These are phyloP conservation scores for Tolmerus cingulatus DNA, from an alignment of 2,888 invertebrate species.

Conservation along the genomic window DNA sequence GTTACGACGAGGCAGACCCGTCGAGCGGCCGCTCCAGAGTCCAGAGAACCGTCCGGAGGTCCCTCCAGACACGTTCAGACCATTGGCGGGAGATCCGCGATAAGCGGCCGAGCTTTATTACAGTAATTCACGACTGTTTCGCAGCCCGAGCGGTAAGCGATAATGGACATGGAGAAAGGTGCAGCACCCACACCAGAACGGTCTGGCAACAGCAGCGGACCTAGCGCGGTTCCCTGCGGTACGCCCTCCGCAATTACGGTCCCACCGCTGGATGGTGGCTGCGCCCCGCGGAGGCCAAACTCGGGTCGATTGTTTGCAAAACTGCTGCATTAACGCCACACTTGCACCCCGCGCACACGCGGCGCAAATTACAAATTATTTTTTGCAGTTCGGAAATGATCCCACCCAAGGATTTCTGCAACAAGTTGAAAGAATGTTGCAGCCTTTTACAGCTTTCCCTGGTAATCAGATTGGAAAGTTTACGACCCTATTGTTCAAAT, in stretches of 20 bases:
- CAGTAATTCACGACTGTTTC: constrained; percentile 43
- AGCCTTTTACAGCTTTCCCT: neutral
- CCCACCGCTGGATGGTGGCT: neutral
- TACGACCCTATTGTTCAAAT: neutral
- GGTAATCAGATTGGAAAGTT: neutral
- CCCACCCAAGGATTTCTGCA: neutral
- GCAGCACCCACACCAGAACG: neutral
- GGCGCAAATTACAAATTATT: neutral
- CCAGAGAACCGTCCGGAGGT: neutral
- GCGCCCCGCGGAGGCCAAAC: neutral
- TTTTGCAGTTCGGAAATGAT: neutral
- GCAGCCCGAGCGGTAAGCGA: constrained; percentile 36
- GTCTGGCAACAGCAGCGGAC: neutral
- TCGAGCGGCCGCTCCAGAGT: neutral
- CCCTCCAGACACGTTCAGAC: constrained; percentile 19
- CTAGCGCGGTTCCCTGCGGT: neutral
- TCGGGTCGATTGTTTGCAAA: neutral
- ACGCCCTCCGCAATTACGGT: neutral
- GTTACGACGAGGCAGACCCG: neutral
- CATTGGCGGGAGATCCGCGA: constrained; percentile 45
- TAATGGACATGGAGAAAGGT: constrained; percentile 35
- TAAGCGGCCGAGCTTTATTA: constrained; percentile 41
- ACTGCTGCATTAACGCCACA: neutral
- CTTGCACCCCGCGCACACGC: neutral
- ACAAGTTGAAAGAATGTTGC: neutral